Base-by-base conservation (phyloP, 2,888 invertebrate genomes). In the Merodon equestris region DNA sequence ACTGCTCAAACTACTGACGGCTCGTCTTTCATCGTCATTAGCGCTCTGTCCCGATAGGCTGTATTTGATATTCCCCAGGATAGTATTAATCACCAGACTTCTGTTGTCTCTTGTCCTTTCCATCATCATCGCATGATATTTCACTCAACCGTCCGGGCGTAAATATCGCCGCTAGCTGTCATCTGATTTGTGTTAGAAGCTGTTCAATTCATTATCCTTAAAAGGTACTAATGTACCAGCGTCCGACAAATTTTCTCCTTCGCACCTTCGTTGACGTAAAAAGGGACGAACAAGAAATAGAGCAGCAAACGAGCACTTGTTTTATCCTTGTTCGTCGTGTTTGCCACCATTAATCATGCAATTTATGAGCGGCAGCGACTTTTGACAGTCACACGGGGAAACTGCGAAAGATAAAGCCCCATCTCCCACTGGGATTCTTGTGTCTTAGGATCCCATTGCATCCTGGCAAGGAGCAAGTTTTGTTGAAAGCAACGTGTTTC, bases 341-440 rank as follows among this genome's bases (percentile, higher is more conserved):
- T 64, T 61, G 57, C 63, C 13, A 27, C 42, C 75, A 75, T 75
- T 63, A 70, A 75, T 75, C 70, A 70, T 57, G 15, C 47, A 47
- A 70, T 75, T 75, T 61, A 70, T 70, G 63, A 75, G 27, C 27
- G 27, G 3, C 3, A 27, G 7, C 27, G 58, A 51, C 10, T 63
- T 70, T 70, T 68, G 61, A 67, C 34, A 61, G 61, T 27, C 64
- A 70, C 27, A 7, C 27, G 7, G 27, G 7, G 27, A 7, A 27
- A 27, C 2, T 27, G 27, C 27, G 7, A 27, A 27, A 2, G 27
- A 27, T n/a, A n/a, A 27, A 27, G 27, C 3, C 2, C 27, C 7
- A 27, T 27, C 27, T 4, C 27, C 44, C 27, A 27, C 27, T 2
- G 2, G 27, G 27, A 7, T 2, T 2, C 27, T 27, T 27, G 27